Percentiles rank a stretch among this genome's conserved stretches.
Conservation (phyloP, 2,113 vertebrate genomes). For the Chaenocephalus aceratus region DNA sequence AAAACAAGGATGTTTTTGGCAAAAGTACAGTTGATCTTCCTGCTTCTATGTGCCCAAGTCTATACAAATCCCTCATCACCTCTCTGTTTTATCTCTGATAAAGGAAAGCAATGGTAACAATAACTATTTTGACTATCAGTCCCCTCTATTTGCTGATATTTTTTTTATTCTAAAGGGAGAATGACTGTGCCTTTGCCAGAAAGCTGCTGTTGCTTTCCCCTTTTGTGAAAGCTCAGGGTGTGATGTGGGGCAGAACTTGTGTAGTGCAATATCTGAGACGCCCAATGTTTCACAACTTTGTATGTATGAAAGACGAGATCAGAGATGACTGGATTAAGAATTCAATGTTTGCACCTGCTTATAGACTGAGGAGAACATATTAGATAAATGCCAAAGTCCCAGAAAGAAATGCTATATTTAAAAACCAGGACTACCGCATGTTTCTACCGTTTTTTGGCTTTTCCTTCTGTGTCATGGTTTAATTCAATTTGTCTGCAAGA, state of each 20-base stretch:
- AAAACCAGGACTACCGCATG: slow-evolving; percentile 20
- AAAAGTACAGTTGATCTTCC: slow-evolving; percentile 78
- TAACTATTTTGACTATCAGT: slow-evolving; percentile 30
- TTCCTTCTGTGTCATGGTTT: slow-evolving; percentile 13
- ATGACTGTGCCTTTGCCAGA: slow-evolving; percentile 75
- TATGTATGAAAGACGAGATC: not conserved
- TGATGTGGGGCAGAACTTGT: slow-evolving; percentile 54
- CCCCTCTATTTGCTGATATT: slow-evolving; percentile 11
- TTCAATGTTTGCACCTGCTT: slow-evolving; percentile 40
- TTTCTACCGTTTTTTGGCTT: slow-evolving; percentile 9
- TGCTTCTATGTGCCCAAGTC: slow-evolving; percentile 40
- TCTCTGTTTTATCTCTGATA: slow-evolving; percentile 50
- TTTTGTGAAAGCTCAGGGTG: slow-evolving; percentile 57
- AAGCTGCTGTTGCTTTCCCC: slow-evolving; percentile 75
- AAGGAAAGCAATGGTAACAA: slow-evolving; percentile 69
- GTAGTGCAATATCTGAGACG: slow-evolving; percentile 76
- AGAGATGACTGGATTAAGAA: slow-evolving; percentile 1
- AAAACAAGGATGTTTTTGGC: slow-evolving; percentile 71
- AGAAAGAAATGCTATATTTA: slow-evolving; percentile 24
- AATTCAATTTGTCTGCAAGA: slow-evolving; percentile 20
- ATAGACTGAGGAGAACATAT: slow-evolving; percentile 10
- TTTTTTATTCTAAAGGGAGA: slow-evolving; percentile 26
- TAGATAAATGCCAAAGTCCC: slow-evolving; percentile 3
- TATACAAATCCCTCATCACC: slow-evolving; percentile 40
- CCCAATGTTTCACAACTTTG: slow-evolving; percentile 54